A percentile compares a stretch with the other conserved stretches of the same genome.
Evolutionary conservation across 2,113 vertebrate genomes (phyloP).

Genomic region (Manacus vitellinus): DNA sequence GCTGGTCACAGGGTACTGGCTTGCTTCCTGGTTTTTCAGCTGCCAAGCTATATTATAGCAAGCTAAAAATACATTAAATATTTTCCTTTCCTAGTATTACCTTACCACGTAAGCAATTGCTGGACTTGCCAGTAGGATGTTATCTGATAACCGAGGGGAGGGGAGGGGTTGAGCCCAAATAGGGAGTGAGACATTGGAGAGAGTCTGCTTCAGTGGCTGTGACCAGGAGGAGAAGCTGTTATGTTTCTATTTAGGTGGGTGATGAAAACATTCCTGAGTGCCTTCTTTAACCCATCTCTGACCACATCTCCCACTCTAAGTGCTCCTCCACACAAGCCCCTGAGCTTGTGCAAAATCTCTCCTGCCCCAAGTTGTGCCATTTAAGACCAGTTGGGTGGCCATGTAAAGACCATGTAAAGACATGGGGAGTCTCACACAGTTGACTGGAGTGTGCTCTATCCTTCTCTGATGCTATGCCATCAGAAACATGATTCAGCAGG

Average conservation of each 20-base stretch:
- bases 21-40: slow-evolving; percentile 59
- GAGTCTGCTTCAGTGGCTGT: neutral
- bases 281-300: neutral
- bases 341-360: neutral
- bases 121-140: slow-evolving; percentile 47
- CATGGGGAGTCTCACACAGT: neutral
- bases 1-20: slow-evolving; percentile 37
- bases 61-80: slow-evolving; percentile 73
- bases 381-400: neutral
- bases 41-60: slow-evolving; percentile 70
- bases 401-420: neutral
- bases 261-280: slow-evolving; percentile 13
- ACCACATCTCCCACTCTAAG: neutral
- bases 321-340: neutral
- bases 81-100: slow-evolving; percentile 75
- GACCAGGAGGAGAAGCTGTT: neutral
- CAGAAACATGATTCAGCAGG: neutral
- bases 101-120: slow-evolving; percentile 53
- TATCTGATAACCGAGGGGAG: slow-evolving; percentile 58
- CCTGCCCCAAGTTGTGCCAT: neutral
- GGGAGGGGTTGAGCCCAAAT: neutral
- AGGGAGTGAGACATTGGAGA: neutral
- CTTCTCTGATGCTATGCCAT: neutral
- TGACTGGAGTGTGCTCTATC: neutral
- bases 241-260: slow-evolving; percentile 43